Base-by-base conservation (phyloP, 2,888 invertebrate species). In the Ornithoptera priamus region DNA sequence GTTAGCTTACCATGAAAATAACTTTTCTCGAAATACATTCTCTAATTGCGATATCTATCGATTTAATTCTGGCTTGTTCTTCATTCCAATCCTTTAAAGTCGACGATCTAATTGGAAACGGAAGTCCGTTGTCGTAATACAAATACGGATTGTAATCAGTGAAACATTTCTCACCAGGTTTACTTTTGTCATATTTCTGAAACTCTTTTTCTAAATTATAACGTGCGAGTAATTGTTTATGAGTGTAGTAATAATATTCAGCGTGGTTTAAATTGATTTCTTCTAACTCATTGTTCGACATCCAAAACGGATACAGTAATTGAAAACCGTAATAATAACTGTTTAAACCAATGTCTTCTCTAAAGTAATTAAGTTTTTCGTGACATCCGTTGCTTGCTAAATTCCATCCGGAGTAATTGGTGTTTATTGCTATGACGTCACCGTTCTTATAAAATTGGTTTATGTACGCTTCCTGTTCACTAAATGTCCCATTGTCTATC, bases 291-390 rank as follows among this genome's bases (percentile, higher is more conserved):
- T 90, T 86, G 70, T 90, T 88, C 8, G 87, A 84, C 89, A 95
- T 88, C 94, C 94, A 95, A 81, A 92, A 94, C 2, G 95, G 95
- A 76, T 89, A 92, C 71, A 93, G 82, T 59, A 93, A 79, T 75
- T 94, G 93, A 74, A 93, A 83, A 73, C 92, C 93, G 74, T 92
- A 93, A 81, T 95, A 94, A 80, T 92, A 94, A 62, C 91, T 85
- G 78, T 94, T 95, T 17, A 95, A 79, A 36, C 93, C 93, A 68
- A 95, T 86, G 74, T 95, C 95, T 87, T 95, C 95, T 73, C 93
- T 93, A 77, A 95, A 95, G 77, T 95, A 95, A 70, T 94, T 93
- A 17, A 95, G 77, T 68, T 90, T 87, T 74, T 92, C 89, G 73
- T 94, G 93, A 66, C 90, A 88, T 70, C 83, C 85, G 68, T 85